A percentile compares a stretch with the other conserved stretches of the same genome.
These are phyloP conservation scores for Bujurquina vittata DNA, from an alignment of 2,113 vertebrate species.

Conservation along the genomic window DNA sequence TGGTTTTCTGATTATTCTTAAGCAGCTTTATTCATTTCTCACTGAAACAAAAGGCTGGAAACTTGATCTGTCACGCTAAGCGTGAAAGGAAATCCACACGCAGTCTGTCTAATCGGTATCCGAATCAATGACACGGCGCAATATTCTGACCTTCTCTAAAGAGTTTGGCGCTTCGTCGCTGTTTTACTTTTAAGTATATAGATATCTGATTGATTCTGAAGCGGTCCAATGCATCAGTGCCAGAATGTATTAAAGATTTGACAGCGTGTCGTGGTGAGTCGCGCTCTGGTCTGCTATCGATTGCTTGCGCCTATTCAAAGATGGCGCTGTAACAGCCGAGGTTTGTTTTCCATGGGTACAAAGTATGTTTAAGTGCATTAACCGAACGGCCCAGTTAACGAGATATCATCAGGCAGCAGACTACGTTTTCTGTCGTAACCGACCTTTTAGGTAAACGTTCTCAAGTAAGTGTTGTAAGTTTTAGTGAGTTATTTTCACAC, in stretches of 20 bases:
- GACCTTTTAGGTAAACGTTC: conserved; percentile 64
- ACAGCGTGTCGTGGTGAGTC: too few species aligned
- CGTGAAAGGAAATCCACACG: too few species aligned
- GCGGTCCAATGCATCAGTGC: fast-evolving
- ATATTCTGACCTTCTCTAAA: too few species aligned
- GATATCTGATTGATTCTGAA: fast-evolving
- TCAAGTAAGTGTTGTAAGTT: not conserved
- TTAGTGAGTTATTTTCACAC: not conserved
- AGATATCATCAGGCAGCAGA: conserved; percentile 51
- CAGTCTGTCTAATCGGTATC: too few species aligned
- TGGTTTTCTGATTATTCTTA: too few species aligned
- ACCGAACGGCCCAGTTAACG: conserved; percentile 61
- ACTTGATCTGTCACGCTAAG: too few species aligned
- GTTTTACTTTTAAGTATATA: fast-evolving
- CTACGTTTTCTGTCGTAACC: conserved; percentile 19
- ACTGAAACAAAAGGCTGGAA: too few species aligned
- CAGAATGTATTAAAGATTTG: not conserved
- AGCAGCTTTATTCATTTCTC: too few species aligned
- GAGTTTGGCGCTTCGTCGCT: not conserved
- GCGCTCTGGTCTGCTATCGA: conserved; percentile 11
- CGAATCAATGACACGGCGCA: too few species aligned
- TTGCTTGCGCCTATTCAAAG: conserved; percentile 60
- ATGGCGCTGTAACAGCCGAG: conserved; percentile 72
- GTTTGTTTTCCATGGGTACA: conserved; percentile 68
- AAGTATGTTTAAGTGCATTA: conserved; percentile 83